Base-by-base conservation (phyloP, 2,797 vertebrate genomes). In the Neopelma chrysocephalum region DNA sequence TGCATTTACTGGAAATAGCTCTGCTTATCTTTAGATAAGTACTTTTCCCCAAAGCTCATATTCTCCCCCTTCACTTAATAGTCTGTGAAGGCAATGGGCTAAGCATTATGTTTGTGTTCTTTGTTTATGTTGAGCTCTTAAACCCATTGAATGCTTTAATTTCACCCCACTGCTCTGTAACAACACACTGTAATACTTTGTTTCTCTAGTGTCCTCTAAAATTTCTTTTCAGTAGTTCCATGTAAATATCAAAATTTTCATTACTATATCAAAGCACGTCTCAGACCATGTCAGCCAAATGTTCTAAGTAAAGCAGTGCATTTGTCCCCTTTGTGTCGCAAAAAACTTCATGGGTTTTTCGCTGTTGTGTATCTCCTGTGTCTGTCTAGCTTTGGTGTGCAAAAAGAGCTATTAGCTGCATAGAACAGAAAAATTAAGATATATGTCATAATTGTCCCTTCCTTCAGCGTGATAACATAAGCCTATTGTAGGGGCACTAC, bases 401-500 rank as follows among this genome's bases (percentile, higher is more conserved):
- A 58, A 11, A 12, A 47, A 22, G 11, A 82, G 6, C 14, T 82
- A 27, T 38, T 51, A 27, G 7, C 17, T 66, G 12, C 25, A 21
- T 8, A 53, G 26, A 86, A 48, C 10, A 78, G 14, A 19, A 38
- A 51, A 77, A 77, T 58, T 36, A 50, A 66, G 8, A 36, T 40
- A 11, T 12, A 9, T 25, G 14, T 77, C 27, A 47, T 58, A 82
- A 58, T 42, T 12, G 3, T 48, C 4, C 10, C 11, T 73, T 79
- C 15, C 18, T 73, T 66, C 54, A 65, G 14, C 20, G 16, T 68
- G 50, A 47, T 17, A 82, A 51, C 5, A 13, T 31, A 47, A 62
- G 3, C 7, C 25, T 79, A 31, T 10, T 1, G 2, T 1, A n/a
- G 5, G 26, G 11, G 6, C 26, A 29, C 12, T 45, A 20, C 4